A percentile compares a stretch with the other conserved stretches of the same genome.
Conservation (phyloP, 1,140 invertebrate species). For the Globodera rostochiensis region DNA sequence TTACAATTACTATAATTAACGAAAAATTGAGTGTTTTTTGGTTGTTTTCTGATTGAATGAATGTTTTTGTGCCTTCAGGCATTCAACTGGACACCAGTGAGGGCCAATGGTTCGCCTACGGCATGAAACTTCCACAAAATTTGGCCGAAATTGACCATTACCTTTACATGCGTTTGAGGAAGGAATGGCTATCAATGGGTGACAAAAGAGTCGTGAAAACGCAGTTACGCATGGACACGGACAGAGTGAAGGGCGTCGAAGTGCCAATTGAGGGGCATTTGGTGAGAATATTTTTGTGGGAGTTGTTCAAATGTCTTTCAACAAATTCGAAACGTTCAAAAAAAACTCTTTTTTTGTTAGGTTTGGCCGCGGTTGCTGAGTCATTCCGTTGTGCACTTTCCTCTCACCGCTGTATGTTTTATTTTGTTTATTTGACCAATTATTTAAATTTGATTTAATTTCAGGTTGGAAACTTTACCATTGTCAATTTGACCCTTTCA, state of each 20-base stretch:
- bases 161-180: conserved; percentile 67
- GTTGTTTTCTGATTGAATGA: background rate
- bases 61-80: background rate
- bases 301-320: background rate
- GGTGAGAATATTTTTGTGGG: conserved; percentile 5
- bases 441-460: conserved; percentile 20
- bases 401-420: conserved; percentile 77
- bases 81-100: conserved; percentile 51
- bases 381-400: conserved; percentile 73
- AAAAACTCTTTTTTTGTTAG: conserved; percentile 61
- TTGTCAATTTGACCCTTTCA: conserved; percentile 69
- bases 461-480: conserved; percentile 58
- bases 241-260: conserved; percentile 69
- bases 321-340: background rate
- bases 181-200: conserved; percentile 66
- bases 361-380: conserved; percentile 74
- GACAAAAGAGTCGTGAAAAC: conserved; percentile 71
- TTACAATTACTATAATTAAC: background rate
- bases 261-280: conserved; percentile 33
- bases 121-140: conserved; percentile 72
- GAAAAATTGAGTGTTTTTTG: conserved; percentile 8
- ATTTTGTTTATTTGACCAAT: conserved; percentile 72
- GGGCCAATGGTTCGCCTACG: conserved; percentile 76
- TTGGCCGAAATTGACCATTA: conserved; percentile 69
- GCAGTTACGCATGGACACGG: conserved; percentile 78